These are phyloP conservation scores for Leucophenga maculata DNA, from an alignment of 2,888 invertebrate genomes.

Conservation along the genomic window DNA sequence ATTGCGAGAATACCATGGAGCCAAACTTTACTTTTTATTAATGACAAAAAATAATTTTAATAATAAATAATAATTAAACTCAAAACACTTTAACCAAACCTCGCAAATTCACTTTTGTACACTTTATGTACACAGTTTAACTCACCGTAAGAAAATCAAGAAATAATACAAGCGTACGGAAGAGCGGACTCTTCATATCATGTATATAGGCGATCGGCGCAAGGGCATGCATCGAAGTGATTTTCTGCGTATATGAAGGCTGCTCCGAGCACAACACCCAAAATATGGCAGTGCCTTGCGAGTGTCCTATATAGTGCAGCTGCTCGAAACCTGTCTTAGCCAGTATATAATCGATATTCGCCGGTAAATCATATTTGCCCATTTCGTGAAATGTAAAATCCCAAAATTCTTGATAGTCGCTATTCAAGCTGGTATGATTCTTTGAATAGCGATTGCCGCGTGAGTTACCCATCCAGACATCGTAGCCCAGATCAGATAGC, in stretches of 20 bases:
- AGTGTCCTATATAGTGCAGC: conserved; percentile 86
- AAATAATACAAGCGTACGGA: conserved; percentile 68
- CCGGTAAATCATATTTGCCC: conserved; percentile 84
- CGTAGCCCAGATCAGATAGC: conserved; percentile 70
- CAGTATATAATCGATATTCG: conserved; percentile 84
- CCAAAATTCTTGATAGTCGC: conserved; percentile 75
- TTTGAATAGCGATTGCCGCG: conserved; percentile 72
- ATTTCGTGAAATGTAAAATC: conserved; percentile 82
- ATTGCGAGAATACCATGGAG: no score
- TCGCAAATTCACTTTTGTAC: not conserved
- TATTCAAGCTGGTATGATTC: conserved; percentile 68
- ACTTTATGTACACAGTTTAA: conserved; percentile 17
- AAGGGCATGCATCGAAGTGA: conserved; percentile 74
- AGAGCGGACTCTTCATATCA: conserved; percentile 72
- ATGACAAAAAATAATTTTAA: no score
- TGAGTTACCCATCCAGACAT: conserved; percentile 72
- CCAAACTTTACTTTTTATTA: no score
- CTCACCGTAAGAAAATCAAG: conserved; percentile 70
- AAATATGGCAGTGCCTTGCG: conserved; percentile 77
- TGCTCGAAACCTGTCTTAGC: conserved; percentile 75
- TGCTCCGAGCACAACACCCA: conserved; percentile 74
- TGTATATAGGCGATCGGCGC: conserved; percentile 76
- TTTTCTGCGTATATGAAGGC: conserved; percentile 75
- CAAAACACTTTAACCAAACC: not conserved
- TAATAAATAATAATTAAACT: not conserved